phyloP scores from a whole-genome alignment of 2,113 vertebrate species.

The rabbit (Oryctolagus cuniculus) region mOryCun1.1 NC_091441.1:93988001-93988500 shows the following conservation, averaged over 20 bases:
- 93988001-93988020: constrained; percentile 6
- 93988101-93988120: background rate
- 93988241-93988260: background rate
- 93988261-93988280: background rate
- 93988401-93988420: background rate
- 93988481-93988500: background rate
- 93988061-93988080: background rate
- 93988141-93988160: background rate
- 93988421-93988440: background rate
- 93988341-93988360: constrained; percentile 3
- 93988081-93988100: background rate
- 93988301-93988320: constrained; percentile 23
- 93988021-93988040: background rate
- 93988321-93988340: background rate
- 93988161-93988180: background rate
- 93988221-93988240: constrained; percentile 5
- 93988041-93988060: background rate
- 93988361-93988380: background rate
- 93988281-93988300: background rate
- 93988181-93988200: background rate
- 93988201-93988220: background rate
- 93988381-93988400: background rate
- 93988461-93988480: background rate
- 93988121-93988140: background rate
- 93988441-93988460: constrained; percentile 10